Percentiles rank a stretch among this genome's conserved stretches.
phyloP scores from a whole-genome alignment of 1,140 invertebrate species.

The Cydia strobilella region DNA sequence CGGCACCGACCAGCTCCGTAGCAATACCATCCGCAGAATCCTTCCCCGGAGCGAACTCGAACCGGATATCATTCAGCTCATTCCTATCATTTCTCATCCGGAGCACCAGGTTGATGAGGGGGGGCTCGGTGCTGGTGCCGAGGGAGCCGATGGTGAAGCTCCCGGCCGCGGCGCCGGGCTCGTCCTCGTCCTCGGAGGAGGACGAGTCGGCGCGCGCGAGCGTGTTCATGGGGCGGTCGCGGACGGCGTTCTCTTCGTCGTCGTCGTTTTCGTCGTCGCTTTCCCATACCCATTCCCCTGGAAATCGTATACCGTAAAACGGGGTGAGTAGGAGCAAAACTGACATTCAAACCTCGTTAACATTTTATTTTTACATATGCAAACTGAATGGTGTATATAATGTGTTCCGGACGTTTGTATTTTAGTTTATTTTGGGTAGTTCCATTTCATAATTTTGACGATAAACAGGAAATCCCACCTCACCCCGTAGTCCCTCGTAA shows the following conservation, averaged over 20 bases:
- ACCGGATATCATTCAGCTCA: conserved; percentile 98
- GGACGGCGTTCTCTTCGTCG: conserved; percentile 64
- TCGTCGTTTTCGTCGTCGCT: conserved; percentile 84
- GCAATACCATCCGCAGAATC: conserved; percentile 98
- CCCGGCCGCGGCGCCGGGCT: conserved; percentile 49
- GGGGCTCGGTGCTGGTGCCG: conserved; percentile 46
- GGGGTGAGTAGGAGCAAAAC: too few species aligned
- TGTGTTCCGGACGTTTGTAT: too few species aligned
- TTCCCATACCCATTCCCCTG: conserved; percentile 98
- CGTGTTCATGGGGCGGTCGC: conserved; percentile 81
- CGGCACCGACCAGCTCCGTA: conserved; percentile 96
- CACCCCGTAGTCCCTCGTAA: too few species aligned
- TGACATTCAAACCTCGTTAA: too few species aligned
- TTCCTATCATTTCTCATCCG: conserved; percentile 87
- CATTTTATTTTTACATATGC: too few species aligned
- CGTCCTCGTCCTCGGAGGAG: conserved; percentile 81
- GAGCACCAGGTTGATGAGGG: conserved; percentile 67
- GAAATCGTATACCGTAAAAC: too few species aligned
- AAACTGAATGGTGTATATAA: too few species aligned
- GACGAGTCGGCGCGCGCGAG: conserved; percentile 81
- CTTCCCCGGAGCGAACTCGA: conserved; percentile 97
- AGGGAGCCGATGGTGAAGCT: conserved; percentile 68
- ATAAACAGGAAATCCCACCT: too few species aligned
- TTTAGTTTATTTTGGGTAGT: too few species aligned
- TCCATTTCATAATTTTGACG: too few species aligned